phyloP scores from a whole-genome alignment of 2,797 vertebrate genomes.

The Sparus aurata region DNA sequence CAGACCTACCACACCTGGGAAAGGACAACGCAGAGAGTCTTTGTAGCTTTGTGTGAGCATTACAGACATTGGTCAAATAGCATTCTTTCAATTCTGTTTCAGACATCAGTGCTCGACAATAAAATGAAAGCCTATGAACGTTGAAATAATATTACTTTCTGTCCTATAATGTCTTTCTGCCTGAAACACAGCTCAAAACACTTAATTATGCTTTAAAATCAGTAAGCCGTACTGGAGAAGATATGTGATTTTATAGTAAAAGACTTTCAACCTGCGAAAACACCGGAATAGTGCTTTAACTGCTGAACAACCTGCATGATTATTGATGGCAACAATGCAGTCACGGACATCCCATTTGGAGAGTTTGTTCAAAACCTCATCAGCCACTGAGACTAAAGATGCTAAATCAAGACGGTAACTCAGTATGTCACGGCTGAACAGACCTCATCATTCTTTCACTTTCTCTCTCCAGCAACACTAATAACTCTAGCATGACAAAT shows the following conservation, averaged over 20 bases:
- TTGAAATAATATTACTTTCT: background rate
- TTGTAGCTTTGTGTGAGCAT: background rate
- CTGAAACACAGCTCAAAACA: background rate
- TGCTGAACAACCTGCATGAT: background rate
- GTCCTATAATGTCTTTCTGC: background rate
- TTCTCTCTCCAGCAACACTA: background rate
- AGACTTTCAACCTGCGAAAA: background rate
- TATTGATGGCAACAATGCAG: background rate
- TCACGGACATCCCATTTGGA: background rate
- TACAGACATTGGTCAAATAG: background rate
- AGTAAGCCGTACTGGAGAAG: background rate
- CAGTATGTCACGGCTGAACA: background rate
- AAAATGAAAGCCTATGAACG: no score
- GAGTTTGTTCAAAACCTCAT: background rate
- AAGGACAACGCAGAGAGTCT: background rate
- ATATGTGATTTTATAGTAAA: background rate
- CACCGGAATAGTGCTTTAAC: background rate
- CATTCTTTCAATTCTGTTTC: background rate
- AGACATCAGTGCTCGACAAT: background rate
- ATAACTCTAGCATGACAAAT: constrained; percentile 18
- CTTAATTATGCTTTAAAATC: background rate
- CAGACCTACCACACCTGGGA: constrained; percentile 92
- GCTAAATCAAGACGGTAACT: background rate
- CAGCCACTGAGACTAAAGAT: background rate
- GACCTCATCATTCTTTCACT: constrained; percentile 2